Percentiles rank a stretch among this genome's conserved stretches.
phyloP scores from a whole-genome alignment of 2,113 vertebrate species.

The Tringa solitaria region DNA sequence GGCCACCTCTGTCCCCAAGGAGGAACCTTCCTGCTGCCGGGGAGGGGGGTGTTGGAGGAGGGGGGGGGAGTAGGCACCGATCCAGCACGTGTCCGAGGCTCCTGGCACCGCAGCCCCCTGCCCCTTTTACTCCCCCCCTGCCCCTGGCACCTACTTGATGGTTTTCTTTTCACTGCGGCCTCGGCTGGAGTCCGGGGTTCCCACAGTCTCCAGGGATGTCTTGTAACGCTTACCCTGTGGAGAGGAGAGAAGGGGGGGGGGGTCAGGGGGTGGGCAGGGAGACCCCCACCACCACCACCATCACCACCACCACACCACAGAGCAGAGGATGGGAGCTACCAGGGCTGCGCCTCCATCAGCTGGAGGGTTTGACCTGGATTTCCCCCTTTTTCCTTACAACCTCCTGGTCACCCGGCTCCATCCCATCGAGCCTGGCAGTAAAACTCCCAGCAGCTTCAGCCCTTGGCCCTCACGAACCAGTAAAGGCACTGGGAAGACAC shows the following conservation, averaged over 20 bases:
- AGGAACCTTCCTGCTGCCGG: not conserved
- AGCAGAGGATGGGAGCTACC: not conserved
- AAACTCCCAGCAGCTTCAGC: not conserved
- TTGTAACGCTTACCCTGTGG: slow-evolving; percentile 93
- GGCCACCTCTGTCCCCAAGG: not conserved
- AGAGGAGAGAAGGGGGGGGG: not conserved
- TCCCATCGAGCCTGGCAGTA: not conserved
- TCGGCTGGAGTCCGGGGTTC: slow-evolving; percentile 91
- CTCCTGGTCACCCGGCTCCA: fast-evolving
- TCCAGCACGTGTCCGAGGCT: not conserved
- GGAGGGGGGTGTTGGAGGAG: fast-evolving
- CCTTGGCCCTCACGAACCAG: not conserved
- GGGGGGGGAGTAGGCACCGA: not conserved
- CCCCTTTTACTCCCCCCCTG: not conserved
- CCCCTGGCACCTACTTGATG: slow-evolving; percentile 92
- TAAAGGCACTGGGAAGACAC: not conserved
- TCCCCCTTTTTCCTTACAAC: not conserved
- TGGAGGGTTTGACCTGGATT: not conserved
- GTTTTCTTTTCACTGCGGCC: slow-evolving; percentile 96
- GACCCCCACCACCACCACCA: no score
- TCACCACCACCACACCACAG: fast-evolving
- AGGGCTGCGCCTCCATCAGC: no score
- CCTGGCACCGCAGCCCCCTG: not conserved
- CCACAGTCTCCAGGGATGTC: slow-evolving; percentile 91
- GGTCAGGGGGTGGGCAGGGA: not conserved